These are phyloP conservation scores for Corythaixoides concolor DNA, from an alignment of 2,113 vertebrate genomes.

Conservation along the genomic window DNA sequence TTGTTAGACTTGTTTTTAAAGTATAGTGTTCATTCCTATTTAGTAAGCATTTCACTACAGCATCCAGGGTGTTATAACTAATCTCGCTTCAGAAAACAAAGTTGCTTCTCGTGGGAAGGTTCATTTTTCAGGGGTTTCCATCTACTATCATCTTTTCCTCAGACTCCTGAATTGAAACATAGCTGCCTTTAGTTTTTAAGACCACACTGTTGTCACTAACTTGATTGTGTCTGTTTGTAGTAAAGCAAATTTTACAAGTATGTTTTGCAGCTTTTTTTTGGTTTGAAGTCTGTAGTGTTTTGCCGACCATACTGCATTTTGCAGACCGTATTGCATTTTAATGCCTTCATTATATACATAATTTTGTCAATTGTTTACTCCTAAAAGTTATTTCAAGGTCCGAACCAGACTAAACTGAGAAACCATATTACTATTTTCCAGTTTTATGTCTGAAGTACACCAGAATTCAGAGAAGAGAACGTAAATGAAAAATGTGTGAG, in stretches of 20 bases:
- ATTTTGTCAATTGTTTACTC: constrained; percentile 61
- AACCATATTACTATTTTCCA: neutral
- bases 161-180: neutral
- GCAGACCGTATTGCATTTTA: constrained; percentile 25
- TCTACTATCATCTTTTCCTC: neutral
- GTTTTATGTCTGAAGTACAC: constrained; percentile 31
- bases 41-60: neutral
- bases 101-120: neutral
- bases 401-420: constrained; percentile 51
- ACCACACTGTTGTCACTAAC: neutral
- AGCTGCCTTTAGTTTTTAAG: neutral
- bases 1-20: constrained; percentile 38
- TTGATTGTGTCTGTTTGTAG: neutral
- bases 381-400: constrained; percentile 42
- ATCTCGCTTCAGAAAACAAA: neutral
- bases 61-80: neutral
- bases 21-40: neutral
- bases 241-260: neutral
- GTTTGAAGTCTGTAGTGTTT: constrained; percentile 12
- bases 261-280: neutral
- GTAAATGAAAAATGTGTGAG: constrained; percentile 29
- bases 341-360: constrained; percentile 24
- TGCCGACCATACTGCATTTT: neutral
- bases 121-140: neutral
- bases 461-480: constrained; percentile 3